Evolutionary conservation across 2,113 vertebrate species (phyloP), one percentile per base, ranked within the genome.

Genomic region (Ammodytes dubius): DNA sequence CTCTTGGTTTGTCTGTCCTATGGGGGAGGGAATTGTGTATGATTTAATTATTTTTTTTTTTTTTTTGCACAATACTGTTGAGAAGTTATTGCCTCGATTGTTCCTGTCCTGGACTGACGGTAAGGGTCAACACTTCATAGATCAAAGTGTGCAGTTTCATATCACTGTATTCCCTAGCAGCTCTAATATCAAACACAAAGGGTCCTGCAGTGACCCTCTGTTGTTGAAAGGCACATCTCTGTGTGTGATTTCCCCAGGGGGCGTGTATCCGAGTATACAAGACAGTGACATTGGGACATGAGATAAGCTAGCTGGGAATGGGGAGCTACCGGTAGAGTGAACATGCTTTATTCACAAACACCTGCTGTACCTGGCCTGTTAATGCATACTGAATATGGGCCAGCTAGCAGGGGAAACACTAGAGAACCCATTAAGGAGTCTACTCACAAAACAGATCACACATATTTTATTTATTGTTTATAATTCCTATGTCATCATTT

Each of bases 271-370:
- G 58, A 84, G 68, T 59, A 86, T 75, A 87, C 68, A 61, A 58
- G 35, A 78, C 43, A 57, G 50, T 65, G 54, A 77, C 70, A 83
- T 61, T 81, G 70, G 68, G 60, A 73, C 27, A 27, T 27, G 70
- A 75, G 77, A 87, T 63, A 84, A 71, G 76, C 61, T 57, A 47
- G 82, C 70, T 74, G 66, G 19, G 45, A 82, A 85, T 57, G 40
- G 7, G 58, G 67, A 71, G 47, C 39, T 10, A 0, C 27, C 70
- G 79, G 63, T 74, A 13, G 42, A 71, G 65, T 9, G 72, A 75
- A 17, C 82, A 85, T 91, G 57, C 73, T 77, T 91, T 88, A 89
- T 91, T 89, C 82, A 83, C 39, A 79, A 86, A 87, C 87, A 89
- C 67, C 82, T 85, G 89, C 83, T 74, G 64, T 74, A 82, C 87